Evolutionary conservation across 2,888 invertebrate genomes (phyloP), one percentile per base, ranked within the genome.

Genomic region (Melanophora roralis): DNA sequence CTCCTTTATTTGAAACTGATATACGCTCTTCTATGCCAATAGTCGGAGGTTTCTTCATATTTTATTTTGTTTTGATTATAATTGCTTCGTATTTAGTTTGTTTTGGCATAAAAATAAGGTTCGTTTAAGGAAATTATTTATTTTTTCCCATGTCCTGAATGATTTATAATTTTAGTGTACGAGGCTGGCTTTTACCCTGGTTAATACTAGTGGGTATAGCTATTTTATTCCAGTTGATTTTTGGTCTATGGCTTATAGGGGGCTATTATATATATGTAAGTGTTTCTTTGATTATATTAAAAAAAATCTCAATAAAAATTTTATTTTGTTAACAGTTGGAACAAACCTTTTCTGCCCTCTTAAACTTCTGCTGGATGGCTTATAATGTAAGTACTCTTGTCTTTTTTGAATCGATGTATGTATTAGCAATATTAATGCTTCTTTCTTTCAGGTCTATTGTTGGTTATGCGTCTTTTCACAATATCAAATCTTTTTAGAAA

Each of bases 251-350:
- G 96, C 91, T 97, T 1, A 91, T 97, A 40, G 95, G 95, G 80
- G 96, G 96, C 80, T 97, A 97, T 86, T 97, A 97, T 85, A 97
- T 97, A 86, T 97, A 97, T 90, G 96, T 97, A 89, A 94, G 95
- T 92, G 69, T 11, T 21, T 51, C 36, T 27, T 72, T 59, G 19
- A 14, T 27, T 59, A 14, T 14, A 36, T 40, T 74, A 51, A 27
- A 43, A 8, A 21, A 36, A 16, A 75, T 34, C 6, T 34, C 4
- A 16, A 16, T 23, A 19, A 27, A 43, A 9, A n/a, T 32, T 7
- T 62, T 8, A 32, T 19, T 9, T 11, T 76, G 74, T 82, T 53
- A 81, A 43, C 68, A 96, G 96, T 91, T 96, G 85, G 94, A 95
- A 73, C 93, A 94, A 47, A 95, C 96, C 1, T 93, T 95, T 83